Evolutionary conservation across 2,113 vertebrate species (phyloP).

Genomic region (Sinocyclocheilus anshuiensis): DNA sequence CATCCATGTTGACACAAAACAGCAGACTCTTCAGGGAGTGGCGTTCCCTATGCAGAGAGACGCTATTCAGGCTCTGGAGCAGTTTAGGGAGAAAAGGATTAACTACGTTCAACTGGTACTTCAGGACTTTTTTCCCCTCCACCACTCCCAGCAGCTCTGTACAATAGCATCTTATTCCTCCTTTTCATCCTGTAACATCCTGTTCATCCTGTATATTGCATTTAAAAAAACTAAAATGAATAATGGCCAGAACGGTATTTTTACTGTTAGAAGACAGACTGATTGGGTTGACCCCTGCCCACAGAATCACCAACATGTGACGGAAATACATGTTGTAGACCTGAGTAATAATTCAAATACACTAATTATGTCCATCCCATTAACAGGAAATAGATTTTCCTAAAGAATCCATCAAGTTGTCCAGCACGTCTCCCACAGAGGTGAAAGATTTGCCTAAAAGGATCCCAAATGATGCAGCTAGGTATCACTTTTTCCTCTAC

Average conservation of each 20-base stretch:
- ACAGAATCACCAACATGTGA: neutral
- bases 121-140: slow-evolving; percentile 39
- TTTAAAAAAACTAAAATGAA: neutral
- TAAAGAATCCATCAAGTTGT: slow-evolving; percentile 90
- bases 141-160: neutral
- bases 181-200: neutral
- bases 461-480: slow-evolving; percentile 89
- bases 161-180: neutral
- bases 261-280: neutral
- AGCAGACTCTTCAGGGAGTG: slow-evolving; percentile 93
- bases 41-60: slow-evolving; percentile 90
- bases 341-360: neutral
- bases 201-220: neutral
- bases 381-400: slow-evolving; percentile 89
- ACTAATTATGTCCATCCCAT: slow-evolving; percentile 27
- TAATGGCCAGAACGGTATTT: neutral
- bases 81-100: slow-evolving; percentile 82
- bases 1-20: slow-evolving; percentile 89
- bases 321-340: neutral
- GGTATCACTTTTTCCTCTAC: slow-evolving; percentile 98
- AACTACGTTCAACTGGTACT: slow-evolving; percentile 97
- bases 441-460: slow-evolving; percentile 89
- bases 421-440: slow-evolving; percentile 86
- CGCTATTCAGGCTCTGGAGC: slow-evolving; percentile 86
- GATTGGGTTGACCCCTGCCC: neutral